Evolutionary conservation across 2,888 invertebrate species (phyloP).

Genomic region (Erebia aethiops): DNA sequence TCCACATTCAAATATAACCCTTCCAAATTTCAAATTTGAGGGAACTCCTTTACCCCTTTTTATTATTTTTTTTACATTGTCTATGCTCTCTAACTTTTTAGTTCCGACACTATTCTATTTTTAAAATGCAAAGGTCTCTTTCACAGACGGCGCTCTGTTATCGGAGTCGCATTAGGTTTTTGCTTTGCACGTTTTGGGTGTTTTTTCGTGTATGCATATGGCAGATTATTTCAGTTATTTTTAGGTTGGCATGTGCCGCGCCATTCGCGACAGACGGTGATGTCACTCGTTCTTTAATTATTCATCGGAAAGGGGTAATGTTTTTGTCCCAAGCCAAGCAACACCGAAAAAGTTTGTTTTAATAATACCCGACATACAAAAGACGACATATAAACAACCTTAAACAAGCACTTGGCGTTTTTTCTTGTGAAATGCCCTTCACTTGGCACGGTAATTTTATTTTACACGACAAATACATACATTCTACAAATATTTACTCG

Average conservation of each 20-base stretch:
- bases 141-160: constrained; percentile 47
- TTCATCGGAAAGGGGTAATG: constrained; percentile 66
- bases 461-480: constrained; percentile 26
- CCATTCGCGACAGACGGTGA: constrained; percentile 76
- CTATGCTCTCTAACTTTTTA: constrained; percentile 51
- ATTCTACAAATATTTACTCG: constrained; percentile 30
- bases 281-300: constrained; percentile 73
- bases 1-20: constrained; percentile 57
- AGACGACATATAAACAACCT: constrained; percentile 11
- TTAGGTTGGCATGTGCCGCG: constrained; percentile 74
- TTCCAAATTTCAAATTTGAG: constrained; percentile 60
- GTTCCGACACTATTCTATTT: constrained; percentile 52
- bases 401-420: constrained; percentile 7
- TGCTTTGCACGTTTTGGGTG: constrained; percentile 54
- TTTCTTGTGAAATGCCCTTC: constrained; percentile 20
- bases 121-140: constrained; percentile 52
- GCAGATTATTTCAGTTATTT: constrained; percentile 74
- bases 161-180: constrained; percentile 57
- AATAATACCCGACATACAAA: constrained; percentile 34
- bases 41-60: constrained; percentile 69
- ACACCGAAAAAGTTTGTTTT: constrained; percentile 15
- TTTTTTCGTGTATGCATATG: constrained; percentile 70
- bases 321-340: constrained; percentile 44
- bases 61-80: constrained; percentile 58
- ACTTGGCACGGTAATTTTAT: constrained; percentile 26